These are phyloP conservation scores for Pangasianodon hypophthalmus DNA, from an alignment of 2,113 vertebrate species.

Conservation along the genomic window DNA sequence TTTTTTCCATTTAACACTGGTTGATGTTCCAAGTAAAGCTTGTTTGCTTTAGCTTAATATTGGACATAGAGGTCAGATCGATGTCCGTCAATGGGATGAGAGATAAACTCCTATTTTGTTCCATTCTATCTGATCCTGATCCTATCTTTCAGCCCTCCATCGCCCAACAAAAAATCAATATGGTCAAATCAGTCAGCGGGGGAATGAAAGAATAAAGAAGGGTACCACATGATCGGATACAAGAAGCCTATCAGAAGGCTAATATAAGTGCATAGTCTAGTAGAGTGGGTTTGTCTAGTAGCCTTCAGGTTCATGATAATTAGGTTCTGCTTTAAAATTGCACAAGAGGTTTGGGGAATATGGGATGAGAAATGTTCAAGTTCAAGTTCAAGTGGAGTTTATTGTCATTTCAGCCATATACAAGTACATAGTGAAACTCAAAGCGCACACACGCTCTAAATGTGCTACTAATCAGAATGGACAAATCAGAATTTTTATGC, in stretches of 20 bases:
- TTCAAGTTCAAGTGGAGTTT: too few relatives aligned
- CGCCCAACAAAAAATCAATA: slow-evolving; percentile 30
- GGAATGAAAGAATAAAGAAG: not conserved
- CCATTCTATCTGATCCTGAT: slow-evolving; percentile 29
- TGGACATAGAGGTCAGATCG: slow-evolving; percentile 27
- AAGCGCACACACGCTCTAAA: too few relatives aligned
- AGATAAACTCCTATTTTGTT: slow-evolving; percentile 26
- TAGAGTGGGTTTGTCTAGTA: not conserved
- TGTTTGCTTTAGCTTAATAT: slow-evolving; percentile 20
- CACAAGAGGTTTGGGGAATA: not conserved
- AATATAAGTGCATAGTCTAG: not conserved
- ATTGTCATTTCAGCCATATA: too few relatives aligned
- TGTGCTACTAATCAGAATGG: not conserved
- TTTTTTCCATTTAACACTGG: not conserved
- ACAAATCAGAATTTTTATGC: not conserved
- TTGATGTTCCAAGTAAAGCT: slow-evolving; percentile 8
- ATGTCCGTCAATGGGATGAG: slow-evolving; percentile 31
- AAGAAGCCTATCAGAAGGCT: not conserved
- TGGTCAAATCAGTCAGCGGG: slow-evolving; percentile 18
- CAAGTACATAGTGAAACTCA: too few relatives aligned
- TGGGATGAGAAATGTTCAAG: not conserved
- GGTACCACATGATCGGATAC: not conserved
- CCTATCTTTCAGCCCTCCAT: slow-evolving; percentile 23
- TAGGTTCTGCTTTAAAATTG: not conserved
- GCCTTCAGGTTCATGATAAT: not conserved